A percentile compares a stretch with the other conserved stretches of the same genome.
Conservation (phyloP, 2,797 vertebrate species). For the Protosalanx chinensis region DNA sequence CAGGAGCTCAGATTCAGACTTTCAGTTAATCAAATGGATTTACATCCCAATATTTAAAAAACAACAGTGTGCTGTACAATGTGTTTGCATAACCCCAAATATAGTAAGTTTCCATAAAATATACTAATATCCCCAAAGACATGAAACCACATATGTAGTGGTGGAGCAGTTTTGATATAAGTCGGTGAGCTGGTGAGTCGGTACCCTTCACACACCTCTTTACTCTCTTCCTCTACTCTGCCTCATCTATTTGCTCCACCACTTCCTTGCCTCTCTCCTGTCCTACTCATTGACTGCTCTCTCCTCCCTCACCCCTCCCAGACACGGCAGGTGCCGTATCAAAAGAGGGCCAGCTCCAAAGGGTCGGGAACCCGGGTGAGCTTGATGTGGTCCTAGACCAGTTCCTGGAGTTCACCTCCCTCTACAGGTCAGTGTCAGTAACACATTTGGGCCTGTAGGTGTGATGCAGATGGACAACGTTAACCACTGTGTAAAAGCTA, state of each 20-base stretch:
- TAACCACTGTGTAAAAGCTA: too few species aligned
- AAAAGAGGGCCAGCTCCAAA: conserved; percentile 8
- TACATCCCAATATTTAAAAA: too few species aligned
- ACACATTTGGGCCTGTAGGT: neutral
- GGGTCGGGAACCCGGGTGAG: conserved; percentile 59
- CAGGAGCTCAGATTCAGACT: neutral
- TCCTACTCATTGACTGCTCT: neutral
- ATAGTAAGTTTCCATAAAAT: neutral
- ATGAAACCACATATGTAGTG: neutral
- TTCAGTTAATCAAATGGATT: neutral
- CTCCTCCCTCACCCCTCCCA: conserved; percentile 10
- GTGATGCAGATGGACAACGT: too few species aligned
- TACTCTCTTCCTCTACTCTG: neutral
- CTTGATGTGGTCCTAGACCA: conserved; percentile 69
- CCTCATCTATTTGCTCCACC: too few species aligned
- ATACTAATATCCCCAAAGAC: neutral
- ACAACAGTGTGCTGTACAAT: neutral
- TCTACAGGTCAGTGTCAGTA: conserved; percentile 69
- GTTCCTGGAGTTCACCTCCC: conserved; percentile 63
- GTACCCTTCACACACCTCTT: neutral
- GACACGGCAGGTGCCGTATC: conserved; percentile 3
- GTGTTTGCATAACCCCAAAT: neutral
- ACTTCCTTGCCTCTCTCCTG: too few species aligned
- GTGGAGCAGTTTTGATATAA: neutral
- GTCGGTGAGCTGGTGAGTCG: too few species aligned